Percentiles rank a stretch among this genome's conserved stretches.
phyloP scores from a whole-genome alignment of 2,797 vertebrate genomes.

The Myripristis murdjan region DNA sequence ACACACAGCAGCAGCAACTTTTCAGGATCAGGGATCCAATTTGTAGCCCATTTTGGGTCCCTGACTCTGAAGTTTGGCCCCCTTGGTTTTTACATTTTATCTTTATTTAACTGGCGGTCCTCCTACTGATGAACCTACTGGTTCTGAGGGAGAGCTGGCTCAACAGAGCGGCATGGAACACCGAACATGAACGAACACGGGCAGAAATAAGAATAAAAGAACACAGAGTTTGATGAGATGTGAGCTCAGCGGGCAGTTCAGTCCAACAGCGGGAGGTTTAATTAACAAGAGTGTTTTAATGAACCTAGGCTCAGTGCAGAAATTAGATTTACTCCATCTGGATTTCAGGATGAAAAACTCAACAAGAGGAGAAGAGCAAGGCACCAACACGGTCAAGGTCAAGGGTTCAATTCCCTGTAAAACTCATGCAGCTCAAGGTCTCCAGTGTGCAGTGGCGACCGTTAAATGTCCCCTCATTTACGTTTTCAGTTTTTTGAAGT shows the following conservation, averaged over 20 bases:
- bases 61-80: too few relatives aligned
- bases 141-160: neutral
- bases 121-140: neutral
- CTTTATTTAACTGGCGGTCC: slow-evolving; percentile 43
- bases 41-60: too few relatives aligned
- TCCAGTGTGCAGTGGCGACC: too few relatives aligned
- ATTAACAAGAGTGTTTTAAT: slow-evolving; percentile 50
- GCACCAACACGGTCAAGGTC: neutral
- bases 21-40: too few relatives aligned
- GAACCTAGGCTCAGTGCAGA: slow-evolving; percentile 49
- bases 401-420: neutral
- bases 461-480: too few relatives aligned
- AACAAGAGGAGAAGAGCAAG: neutral
- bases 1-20: too few relatives aligned
- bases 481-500: too few relatives aligned
- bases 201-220: neutral
- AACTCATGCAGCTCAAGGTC: too few relatives aligned
- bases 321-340: slow-evolving; percentile 48
- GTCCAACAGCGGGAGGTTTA: slow-evolving; percentile 36
- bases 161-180: too few relatives aligned
- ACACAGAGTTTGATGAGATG: neutral
- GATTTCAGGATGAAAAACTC: slow-evolving; percentile 29
- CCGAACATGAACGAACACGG: neutral
- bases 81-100: slow-evolving; percentile 26
- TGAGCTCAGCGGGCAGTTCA: slow-evolving; percentile 16